Percentiles rank a stretch among this genome's conserved stretches.
Evolutionary conservation across 2,797 vertebrate species (phyloP).

Genomic region (Siniperca undulata): DNA sequence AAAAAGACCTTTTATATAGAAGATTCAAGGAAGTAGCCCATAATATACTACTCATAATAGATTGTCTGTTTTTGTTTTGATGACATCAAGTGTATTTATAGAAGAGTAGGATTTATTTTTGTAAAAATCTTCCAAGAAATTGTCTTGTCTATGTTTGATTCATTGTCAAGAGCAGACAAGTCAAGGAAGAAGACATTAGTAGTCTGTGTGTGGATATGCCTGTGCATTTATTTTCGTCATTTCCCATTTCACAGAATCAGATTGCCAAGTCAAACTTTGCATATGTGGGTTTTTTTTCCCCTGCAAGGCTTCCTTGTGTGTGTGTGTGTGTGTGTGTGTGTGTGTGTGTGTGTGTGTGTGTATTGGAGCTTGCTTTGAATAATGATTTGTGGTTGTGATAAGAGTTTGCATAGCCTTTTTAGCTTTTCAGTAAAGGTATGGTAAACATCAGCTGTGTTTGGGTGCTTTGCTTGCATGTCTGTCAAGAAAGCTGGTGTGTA

Average conservation of each 20-base stretch:
- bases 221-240: too few species aligned
- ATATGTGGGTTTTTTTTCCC: neutral
- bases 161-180: neutral
- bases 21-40: conserved; percentile 17
- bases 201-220: too few species aligned
- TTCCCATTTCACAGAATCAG: neutral
- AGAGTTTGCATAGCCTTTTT: conserved; percentile 46
- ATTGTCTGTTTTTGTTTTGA: conserved; percentile 1
- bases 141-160: neutral
- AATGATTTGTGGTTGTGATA: conserved; percentile 24
- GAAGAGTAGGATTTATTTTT: neutral
- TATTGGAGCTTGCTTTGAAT: conserved; percentile 54
- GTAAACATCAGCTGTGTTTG: conserved; percentile 20
- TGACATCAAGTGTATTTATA: conserved; percentile 20
- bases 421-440: conserved; percentile 34
- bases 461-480: neutral
- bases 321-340: neutral
- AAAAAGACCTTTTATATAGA: neutral
- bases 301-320: conserved; percentile 8
- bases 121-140: neutral
- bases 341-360: neutral
- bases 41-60: neutral
- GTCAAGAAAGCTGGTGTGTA: neutral
- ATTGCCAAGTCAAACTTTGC: conserved; percentile 46
- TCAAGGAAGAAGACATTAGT: neutral